Evolutionary conservation across 1,140 invertebrate genomes (phyloP), one percentile per base, ranked within the genome.

Genomic region (Drosophila santomea): DNA sequence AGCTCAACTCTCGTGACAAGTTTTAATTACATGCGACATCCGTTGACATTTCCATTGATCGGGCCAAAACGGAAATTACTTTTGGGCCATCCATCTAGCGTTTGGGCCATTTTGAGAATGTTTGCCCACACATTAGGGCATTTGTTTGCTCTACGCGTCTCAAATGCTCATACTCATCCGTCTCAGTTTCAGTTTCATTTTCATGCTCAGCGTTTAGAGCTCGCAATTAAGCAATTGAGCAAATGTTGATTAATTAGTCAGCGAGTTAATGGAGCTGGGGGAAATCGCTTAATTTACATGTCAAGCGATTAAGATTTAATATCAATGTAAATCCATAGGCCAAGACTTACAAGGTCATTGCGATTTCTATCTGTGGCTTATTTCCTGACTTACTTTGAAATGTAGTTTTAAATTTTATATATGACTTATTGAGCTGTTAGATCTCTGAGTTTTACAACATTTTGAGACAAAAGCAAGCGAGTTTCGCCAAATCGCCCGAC

Each of bases 11-110:
- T 85, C 73, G 83, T 72, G 83, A 86, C 83, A 86, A 86, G 64
- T 88, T 88, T 86, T 86, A 86, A 86, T 86, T 88, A 86, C 83
- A 88, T 68, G 68, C 63, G 73, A 76, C 73, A 76, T 76, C 61
- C 73, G 61, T 54, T 76, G 73, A 76, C 73, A 67, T 67, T 44
- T 51, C 41, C 69, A 52, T 73, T 28, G 35, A 50, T 35, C 39
- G 0, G 20, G 74, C 23, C 61, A 50, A 76, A 83, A 64, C 83
- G 83, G 83, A 86, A 86, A 86, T 86, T 77, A 83, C 84, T 76
- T 83, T 71, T 56, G 74, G 71, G 62, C 72, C 62, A 69, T 51
- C 38, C 64, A 64, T 43, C 20, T 50, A 20, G 41, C 41, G 58
- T 50, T 59, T 20, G 14, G 52, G 45, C 72, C 64, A 74, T 69